phyloP scores from a whole-genome alignment of 2,888 invertebrate species.

The Cataglyphis cursor region DNA sequence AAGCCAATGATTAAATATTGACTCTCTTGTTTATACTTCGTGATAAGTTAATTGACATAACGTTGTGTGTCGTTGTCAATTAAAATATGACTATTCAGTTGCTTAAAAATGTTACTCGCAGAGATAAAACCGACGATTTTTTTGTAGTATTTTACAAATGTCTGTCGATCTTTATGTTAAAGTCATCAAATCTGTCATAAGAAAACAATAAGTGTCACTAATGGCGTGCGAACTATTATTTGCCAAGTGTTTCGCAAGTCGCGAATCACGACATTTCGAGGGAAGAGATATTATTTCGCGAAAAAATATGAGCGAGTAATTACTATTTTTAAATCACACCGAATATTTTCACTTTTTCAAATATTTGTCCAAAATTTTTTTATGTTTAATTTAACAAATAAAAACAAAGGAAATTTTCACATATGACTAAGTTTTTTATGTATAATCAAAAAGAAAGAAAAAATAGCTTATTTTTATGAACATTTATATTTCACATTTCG shows the following conservation, averaged over 20 bases:
- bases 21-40: conserved; percentile 5
- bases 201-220: background rate
- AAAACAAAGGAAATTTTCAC: background rate
- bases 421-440: background rate
- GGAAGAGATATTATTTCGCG: background rate
- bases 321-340: conserved; percentile 60
- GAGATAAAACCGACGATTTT: background rate
- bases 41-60: conserved; percentile 43
- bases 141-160: background rate
- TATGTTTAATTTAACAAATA: background rate
- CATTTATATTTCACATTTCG: background rate
- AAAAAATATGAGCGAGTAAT: conserved; percentile 1
- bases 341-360: background rate
- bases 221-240: conserved; percentile 22
- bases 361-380: background rate
- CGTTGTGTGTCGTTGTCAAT: background rate
- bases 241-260: conserved; percentile 21
- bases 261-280: background rate
- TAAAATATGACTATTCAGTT: background rate
- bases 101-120: background rate
- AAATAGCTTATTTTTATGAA: background rate
- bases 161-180: background rate
- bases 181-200: background rate
- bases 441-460: background rate
- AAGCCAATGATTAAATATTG: conserved; percentile 8